A percentile compares a stretch with the other conserved stretches of the same genome.
These are phyloP conservation scores for Bombus sibiricus DNA, from an alignment of 1,140 invertebrate species.

Conservation along the genomic window DNA sequence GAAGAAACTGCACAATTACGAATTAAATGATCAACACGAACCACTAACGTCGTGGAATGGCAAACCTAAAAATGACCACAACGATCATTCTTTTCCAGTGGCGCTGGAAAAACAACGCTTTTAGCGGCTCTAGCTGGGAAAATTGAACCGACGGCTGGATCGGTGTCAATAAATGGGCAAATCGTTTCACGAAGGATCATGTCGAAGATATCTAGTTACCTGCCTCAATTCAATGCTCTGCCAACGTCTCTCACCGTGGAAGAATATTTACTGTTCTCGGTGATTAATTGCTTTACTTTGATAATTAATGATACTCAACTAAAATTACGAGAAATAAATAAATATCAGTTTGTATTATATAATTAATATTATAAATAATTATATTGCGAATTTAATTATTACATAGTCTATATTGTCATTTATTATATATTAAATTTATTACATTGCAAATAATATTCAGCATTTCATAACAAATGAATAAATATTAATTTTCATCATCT, in stretches of 20 bases:
- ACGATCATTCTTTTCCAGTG: conserved; percentile 77
- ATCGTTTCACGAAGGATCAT: conserved; percentile 47
- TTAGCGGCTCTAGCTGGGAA: conserved; percentile 85
- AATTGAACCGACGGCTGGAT: conserved; percentile 42
- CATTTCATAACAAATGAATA: background rate
- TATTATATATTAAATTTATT: background rate
- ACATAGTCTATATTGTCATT: too few species aligned
- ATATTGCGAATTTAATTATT: too few species aligned
- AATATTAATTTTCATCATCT: background rate
- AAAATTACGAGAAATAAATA: background rate
- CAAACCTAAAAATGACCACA: background rate
- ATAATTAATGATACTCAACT: background rate
- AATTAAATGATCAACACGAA: too few species aligned
- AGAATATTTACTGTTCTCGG: conserved; percentile 64
- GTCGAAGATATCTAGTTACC: conserved; percentile 54
- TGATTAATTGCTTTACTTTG: conserved; percentile 13
- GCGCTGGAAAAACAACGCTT: conserved; percentile 92
- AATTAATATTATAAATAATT: background rate
- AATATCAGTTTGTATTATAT: background rate
- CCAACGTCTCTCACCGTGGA: conserved; percentile 50
- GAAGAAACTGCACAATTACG: too few species aligned
- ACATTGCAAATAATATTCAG: background rate
- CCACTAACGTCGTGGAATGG: too few species aligned
- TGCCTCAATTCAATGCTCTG: conserved; percentile 60
- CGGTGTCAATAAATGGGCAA: conserved; percentile 55